Evolutionary conservation across 2,113 vertebrate species (phyloP), one percentile per base, ranked within the genome.

Genomic region (Elachura formosa): DNA sequence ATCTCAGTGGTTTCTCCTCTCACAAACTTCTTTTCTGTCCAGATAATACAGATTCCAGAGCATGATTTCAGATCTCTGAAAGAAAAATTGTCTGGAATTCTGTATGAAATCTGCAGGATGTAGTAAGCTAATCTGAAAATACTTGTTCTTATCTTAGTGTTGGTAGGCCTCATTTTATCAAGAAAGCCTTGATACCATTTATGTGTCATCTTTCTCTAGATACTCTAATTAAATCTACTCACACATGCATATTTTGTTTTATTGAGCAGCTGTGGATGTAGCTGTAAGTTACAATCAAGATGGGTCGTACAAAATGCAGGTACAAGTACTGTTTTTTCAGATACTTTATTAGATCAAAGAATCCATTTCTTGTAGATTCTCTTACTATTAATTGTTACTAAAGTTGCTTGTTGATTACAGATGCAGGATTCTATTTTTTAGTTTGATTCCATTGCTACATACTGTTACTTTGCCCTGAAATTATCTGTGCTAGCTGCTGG

Each of bases 251-350:
- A 4, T 76, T 89, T 82, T 94, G 55, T 92, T 95, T 96, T 69
- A 74, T 97, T 94, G 78, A 94, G 58, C 94, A 99, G 99, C 97
- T 89, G 97, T 99, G 59, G 91, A 98, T 25, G 87, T 99, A 78
- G 95, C 97, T 89, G 95, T 99, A 54, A 96, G 88, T 8, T 99
- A 99, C 94, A 98, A 98, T 96, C 97, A 72, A 58, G 98, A 98
- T 58, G 98, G 99, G 31, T 99, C 98, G 29, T 99, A 99, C 85
- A 97, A 86, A n/a, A 99, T 99, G 98, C 97, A 99, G 99, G 99
- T 99, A 98, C 19, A 63, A 97, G 90, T 71, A 58, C 29, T 26
- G 1, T 14, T 76, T 76, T 89, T 91, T 76, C 36, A 55, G 46
- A 43, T 87, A n/a, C 21, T 87, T 77, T 4, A 12, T 69, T 73